Conservation (phyloP, 2,113 vertebrate genomes). For the Passer montanus region DNA sequence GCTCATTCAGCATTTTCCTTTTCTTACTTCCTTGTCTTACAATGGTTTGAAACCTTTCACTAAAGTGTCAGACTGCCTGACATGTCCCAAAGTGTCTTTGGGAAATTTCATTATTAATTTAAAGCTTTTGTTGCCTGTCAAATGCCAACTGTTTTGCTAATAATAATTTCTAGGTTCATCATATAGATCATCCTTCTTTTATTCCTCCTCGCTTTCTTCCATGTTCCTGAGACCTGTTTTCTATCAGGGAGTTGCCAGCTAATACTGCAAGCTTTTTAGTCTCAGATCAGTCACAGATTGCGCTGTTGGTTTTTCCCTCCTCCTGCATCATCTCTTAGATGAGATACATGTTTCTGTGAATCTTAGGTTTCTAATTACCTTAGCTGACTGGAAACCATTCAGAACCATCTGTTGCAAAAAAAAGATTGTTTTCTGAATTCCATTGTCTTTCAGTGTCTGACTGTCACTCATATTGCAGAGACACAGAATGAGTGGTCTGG, state of each 20-base stretch:
- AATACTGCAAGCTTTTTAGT: neutral
- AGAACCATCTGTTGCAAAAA: neutral
- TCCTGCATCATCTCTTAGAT: neutral
- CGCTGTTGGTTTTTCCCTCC: neutral
- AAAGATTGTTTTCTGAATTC: neutral
- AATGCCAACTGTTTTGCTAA: neutral
- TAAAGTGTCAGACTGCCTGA: neutral
- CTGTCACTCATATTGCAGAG: neutral
- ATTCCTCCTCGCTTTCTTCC: accelerated
- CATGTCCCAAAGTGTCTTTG: neutral
- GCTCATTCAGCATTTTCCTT: neutral
- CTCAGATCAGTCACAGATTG: neutral
- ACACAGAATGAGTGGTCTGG: neutral
- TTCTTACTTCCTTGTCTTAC: neutral
- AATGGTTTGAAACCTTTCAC: neutral
- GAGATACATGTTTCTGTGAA: neutral
- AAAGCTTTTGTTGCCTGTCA: neutral
- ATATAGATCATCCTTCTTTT: neutral
- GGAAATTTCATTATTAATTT: neutral
- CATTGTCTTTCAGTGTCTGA: neutral
- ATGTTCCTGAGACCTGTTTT: neutral
- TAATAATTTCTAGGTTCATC: neutral
- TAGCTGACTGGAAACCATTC: neutral
- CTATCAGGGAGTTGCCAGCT: neutral
- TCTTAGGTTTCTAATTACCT: neutral